Evolutionary conservation across 2,797 vertebrate species (phyloP).

Genomic region (Saxicola maurus): DNA sequence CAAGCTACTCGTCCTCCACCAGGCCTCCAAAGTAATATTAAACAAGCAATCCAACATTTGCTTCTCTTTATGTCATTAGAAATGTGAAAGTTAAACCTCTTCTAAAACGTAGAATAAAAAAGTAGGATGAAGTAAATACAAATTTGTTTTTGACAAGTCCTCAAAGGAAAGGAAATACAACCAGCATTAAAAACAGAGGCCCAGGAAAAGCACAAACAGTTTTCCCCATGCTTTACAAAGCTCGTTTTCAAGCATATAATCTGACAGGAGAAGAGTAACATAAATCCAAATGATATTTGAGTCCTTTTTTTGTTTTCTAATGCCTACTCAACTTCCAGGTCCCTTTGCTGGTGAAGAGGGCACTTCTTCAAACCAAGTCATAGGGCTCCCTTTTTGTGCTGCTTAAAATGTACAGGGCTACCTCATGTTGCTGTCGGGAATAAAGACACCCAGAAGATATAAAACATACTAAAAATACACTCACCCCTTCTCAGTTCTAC

Average conservation of each 20-base stretch:
- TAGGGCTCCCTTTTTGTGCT: rapidly evolving
- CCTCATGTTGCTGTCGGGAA: neutral
- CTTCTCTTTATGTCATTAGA: neutral
- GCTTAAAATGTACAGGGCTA: neutral
- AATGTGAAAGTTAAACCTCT: neutral
- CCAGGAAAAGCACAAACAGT: neutral
- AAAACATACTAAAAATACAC: neutral
- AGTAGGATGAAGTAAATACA: neutral
- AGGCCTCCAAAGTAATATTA: neutral
- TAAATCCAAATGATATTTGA: neutral
- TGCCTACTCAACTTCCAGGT: neutral
- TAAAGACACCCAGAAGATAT: neutral
- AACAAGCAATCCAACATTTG: neutral
- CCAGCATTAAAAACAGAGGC: neutral
- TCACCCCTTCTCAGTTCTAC: neutral
- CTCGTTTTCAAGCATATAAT: rapidly evolving
- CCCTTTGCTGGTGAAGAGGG: neutral
- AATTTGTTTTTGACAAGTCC: neutral
- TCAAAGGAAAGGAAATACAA: neutral
- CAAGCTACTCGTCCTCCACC: neutral
- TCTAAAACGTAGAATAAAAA: neutral
- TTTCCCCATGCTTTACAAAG: neutral
- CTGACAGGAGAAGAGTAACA: neutral
- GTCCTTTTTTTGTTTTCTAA: neutral
- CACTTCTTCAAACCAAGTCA: neutral